Evolutionary conservation across 2,113 vertebrate species (phyloP), one percentile per base, ranked within the genome.

Genomic region (Pristiophorus japonicus): DNA sequence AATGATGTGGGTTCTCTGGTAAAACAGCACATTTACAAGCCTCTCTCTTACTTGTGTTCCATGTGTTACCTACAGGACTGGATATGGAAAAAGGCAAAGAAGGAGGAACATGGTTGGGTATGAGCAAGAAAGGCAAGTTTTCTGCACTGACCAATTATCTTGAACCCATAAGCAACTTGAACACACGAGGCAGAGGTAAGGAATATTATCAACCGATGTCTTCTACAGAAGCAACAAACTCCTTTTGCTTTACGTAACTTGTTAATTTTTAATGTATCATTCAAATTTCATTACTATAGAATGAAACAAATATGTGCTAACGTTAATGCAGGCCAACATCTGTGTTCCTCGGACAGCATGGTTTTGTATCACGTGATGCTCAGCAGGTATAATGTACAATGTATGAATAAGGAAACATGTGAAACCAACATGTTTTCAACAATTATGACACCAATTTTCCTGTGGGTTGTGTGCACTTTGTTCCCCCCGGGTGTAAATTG

Each of bases 51-150:
- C 59, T 65, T 92, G 1, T 92, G 59, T 92, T 45, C 96, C 38
- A 14, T 0, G 96, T 4, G 0, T 96, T 27, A 16, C 6, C 70
- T 45, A 0, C 97, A 99, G 99, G 99, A 95, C 97, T 99, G 96
- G 99, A 99, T 97, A 98, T 98, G 98, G 99, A 99, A 95, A 97
- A 97, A 96, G 98, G 99, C 30, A 99, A 98, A 96, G 98, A 99
- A 97, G 99, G 99, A 47, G 99, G 99, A 1, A 98, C 99, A 0
- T 99, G 99, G 99, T 97, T 99, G 96, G 99, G 99, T 73, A 98
- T 99, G 97, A 99, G 96, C 97, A 99, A 98, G 38, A 97, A 97
- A 84, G 99, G 99, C 70, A 99, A 98, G 96, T 97, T 99, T 96
- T 98, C 98, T 0, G 98, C 98, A 0, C 97, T 99, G 96, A 99